phyloP scores from a whole-genome alignment of 2,113 vertebrate genomes.

The Lepus europaeus region DNA sequence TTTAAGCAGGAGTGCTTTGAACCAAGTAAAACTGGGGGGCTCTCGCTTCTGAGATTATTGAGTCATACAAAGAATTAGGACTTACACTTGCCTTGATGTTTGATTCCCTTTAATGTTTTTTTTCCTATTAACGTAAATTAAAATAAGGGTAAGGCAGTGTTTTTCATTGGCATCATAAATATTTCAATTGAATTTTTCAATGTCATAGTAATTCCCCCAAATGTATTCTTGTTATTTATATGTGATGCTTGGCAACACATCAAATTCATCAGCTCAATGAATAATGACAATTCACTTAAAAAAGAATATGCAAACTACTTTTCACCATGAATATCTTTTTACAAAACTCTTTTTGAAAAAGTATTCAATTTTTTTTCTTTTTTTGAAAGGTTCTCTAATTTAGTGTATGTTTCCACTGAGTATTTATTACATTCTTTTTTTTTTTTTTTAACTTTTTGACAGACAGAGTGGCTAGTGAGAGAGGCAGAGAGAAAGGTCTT shows the following conservation, averaged over 20 bases:
- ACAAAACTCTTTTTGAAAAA: neutral
- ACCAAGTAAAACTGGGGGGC: neutral
- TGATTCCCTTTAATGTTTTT: neutral
- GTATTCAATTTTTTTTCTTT: neutral
- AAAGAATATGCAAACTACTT: neutral
- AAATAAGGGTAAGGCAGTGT: neutral
- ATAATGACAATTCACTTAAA: neutral
- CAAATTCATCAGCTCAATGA: neutral
- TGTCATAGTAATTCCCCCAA: neutral
- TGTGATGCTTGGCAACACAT: neutral
- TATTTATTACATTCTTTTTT: neutral
- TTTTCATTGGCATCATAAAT: constrained; percentile 38
- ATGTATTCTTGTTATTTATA: neutral
- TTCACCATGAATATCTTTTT: neutral
- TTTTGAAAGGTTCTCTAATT: constrained; percentile 14
- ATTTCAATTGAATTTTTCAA: neutral
- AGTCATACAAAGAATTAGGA: neutral
- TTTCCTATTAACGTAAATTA: neutral
- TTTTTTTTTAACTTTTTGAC: too few species aligned
- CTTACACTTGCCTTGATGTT: neutral
- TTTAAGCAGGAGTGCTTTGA: neutral
- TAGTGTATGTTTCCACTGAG: neutral
- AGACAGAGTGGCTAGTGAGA: too few species aligned
- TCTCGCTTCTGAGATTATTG: neutral
- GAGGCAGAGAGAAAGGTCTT: too few species aligned